phyloP scores from a whole-genome alignment of 2,888 invertebrate genomes.

The Sphaerophoria taeniata region DNA sequence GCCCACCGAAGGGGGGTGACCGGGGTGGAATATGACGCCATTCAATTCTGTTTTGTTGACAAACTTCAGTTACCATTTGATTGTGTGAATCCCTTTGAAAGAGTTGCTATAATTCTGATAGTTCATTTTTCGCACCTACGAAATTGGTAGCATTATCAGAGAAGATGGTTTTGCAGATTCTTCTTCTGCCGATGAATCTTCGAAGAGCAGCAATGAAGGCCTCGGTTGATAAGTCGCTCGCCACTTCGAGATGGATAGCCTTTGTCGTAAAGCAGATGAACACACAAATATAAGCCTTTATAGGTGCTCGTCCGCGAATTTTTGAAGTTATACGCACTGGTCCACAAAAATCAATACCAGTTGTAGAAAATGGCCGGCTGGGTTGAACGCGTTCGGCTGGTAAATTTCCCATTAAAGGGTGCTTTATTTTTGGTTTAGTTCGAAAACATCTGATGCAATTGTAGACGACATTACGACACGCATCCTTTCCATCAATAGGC shows the following conservation, averaged over 20 bases:
- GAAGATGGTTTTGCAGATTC: conserved; percentile 32
- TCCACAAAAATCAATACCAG: conserved; percentile 51
- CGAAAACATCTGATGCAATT: conserved; percentile 23
- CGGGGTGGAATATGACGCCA: conserved; percentile 28
- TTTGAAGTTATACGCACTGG: conserved; percentile 16
- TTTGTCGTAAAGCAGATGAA: conserved; percentile 55
- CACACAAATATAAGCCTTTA: conserved; percentile 48
- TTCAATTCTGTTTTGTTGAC: conserved; percentile 6
- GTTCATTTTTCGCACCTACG: conserved; percentile 37
- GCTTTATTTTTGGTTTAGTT: neutral
- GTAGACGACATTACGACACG: conserved; percentile 1
- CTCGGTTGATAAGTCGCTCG: conserved; percentile 24
- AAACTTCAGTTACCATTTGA: neutral
- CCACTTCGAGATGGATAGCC: conserved; percentile 53
- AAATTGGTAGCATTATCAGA: conserved; percentile 59
- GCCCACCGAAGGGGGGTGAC: conserved; percentile 16
- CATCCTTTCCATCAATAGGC: conserved; percentile 14
- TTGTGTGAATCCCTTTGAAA: conserved; percentile 10
- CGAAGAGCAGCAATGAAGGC: conserved; percentile 9
- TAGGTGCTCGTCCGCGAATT: conserved; percentile 25
- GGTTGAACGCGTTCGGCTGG: conserved; percentile 37
- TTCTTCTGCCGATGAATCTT: conserved; percentile 42
- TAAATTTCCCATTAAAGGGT: conserved; percentile 44
- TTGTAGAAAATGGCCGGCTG: conserved; percentile 26
- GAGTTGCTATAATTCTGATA: conserved; percentile 3